These are phyloP conservation scores for Nasonia giraulti DNA, from an alignment of 1,140 invertebrate species.

Conservation along the genomic window DNA sequence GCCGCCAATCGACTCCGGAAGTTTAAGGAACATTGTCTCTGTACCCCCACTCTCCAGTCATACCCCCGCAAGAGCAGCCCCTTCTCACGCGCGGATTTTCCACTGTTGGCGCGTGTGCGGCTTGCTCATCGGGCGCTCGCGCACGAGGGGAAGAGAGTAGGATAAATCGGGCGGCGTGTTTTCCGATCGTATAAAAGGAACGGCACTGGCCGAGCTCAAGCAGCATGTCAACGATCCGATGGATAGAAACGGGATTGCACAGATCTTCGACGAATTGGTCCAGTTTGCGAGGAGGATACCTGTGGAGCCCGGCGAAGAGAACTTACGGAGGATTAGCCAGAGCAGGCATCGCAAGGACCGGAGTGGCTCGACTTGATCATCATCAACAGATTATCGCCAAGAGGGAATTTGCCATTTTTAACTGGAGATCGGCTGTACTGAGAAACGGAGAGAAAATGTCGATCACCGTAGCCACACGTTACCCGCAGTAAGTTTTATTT, in stretches of 20 bases:
- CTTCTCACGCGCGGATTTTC: background rate
- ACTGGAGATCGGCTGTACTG: background rate
- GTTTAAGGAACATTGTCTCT: background rate
- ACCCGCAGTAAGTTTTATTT: slow-evolving; percentile 57
- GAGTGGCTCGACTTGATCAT: slow-evolving; percentile 10
- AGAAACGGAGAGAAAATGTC: slow-evolving; percentile 54
- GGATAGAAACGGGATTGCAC: slow-evolving; percentile 52
- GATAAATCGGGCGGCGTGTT: background rate
- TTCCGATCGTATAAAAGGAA: slow-evolving; percentile 55
- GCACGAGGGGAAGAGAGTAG: background rate
- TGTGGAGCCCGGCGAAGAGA: slow-evolving; percentile 6
- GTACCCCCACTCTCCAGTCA: background rate
- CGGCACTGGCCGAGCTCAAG: background rate
- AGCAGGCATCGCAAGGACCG: slow-evolving; percentile 29
- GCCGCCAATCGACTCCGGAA: background rate
- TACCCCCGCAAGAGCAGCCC: background rate
- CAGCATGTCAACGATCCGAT: slow-evolving; percentile 60
- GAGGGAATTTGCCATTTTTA: slow-evolving; percentile 26
- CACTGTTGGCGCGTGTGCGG: too few relatives aligned
- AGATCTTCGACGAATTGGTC: slow-evolving; percentile 22
- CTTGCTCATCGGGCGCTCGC: background rate
- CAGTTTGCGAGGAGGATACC: slow-evolving; percentile 26
- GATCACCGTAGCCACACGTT: slow-evolving; percentile 55
- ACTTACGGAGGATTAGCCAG: background rate
- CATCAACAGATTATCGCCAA: background rate